phyloP scores from a whole-genome alignment of 1,140 invertebrate species.

The Penaeus indicus region DNA sequence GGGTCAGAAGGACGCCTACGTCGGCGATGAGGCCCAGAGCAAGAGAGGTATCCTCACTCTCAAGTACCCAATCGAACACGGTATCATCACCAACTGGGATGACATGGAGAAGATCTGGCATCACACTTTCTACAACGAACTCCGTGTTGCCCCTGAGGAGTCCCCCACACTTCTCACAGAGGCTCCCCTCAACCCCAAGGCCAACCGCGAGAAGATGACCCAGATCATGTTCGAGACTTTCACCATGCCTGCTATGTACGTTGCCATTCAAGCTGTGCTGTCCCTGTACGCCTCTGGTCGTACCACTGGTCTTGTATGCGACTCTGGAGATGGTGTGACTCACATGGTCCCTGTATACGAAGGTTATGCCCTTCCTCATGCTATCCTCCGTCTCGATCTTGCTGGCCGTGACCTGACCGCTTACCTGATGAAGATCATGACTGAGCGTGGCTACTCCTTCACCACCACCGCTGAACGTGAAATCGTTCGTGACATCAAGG shows the following conservation, averaged over 20 bases:
- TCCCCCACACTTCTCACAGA: conserved; percentile 92
- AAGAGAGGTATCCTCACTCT: conserved; percentile 92
- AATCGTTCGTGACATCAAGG: conserved; percentile 81
- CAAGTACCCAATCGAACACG: conserved; percentile 95
- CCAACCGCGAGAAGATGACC: conserved; percentile 83
- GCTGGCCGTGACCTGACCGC: too few species aligned
- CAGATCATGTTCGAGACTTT: conserved; percentile 77
- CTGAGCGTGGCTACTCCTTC: conserved; percentile 70
- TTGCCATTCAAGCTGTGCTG: too few species aligned
- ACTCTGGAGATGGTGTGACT: too few species aligned
- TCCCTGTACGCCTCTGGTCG: too few species aligned
- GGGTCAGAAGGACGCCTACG: conserved; percentile 91
- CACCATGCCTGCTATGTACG: conserved; percentile 11
- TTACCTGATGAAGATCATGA: conserved; percentile 72
- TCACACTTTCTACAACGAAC: conserved; percentile 94
- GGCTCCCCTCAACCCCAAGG: conserved; percentile 92
- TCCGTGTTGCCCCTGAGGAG: conserved; percentile 93
- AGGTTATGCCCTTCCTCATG: too few species aligned
- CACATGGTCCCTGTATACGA: too few species aligned
- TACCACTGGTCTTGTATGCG: too few species aligned
- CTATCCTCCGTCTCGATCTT: too few species aligned
- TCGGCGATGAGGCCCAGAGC: conserved; percentile 93
- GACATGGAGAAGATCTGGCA: conserved; percentile 99
- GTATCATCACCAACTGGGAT: conserved; percentile 96
- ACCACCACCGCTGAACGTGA: conserved; percentile 69